Base-by-base conservation (phyloP, 2,797 vertebrate genomes). In the Loris lydekkerianus region DNA sequence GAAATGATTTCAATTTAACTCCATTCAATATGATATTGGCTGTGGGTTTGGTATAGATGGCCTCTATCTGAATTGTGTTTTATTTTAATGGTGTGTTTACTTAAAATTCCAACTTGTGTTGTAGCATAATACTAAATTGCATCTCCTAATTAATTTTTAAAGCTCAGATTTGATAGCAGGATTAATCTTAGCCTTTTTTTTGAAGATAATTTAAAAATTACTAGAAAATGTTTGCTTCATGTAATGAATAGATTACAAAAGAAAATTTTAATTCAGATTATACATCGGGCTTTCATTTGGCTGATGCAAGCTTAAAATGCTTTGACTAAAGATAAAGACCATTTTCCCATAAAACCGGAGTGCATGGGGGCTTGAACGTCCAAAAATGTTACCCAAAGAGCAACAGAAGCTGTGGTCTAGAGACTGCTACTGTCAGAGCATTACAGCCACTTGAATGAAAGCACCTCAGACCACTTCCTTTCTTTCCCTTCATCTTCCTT, bases 191-290 rank as follows among this genome's bases (percentile, higher is more conserved):
- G 34, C 9, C 46, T 95, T 53, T 84, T 84, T 86, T 88, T 86
- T 65, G 80, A 93, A 94, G 63, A 14, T 70, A 86, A 91, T 81
- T 91, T 94, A 49, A 86, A 96, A 93, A 89, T 91, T 65, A 46
- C 17, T 20, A 53, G 40, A 91, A 78, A 93, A 49, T 27, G 11
- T 81, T 93, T 53, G 4, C 83, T 84, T 27, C 80, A 46, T 49
- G 70, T 91, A 85, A 67, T 73, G 18, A 70, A 70, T 37, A 5
- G n/a, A 37, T 90, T 87, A 86, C 13, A 31, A 29, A 63, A 82
- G 25, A 65, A 82, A 31, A 82, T 81, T 84, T 89, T 75, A 86
- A 91, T 81, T 77, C 46, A 72, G 31, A 65, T 80, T 84, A 56
- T 80, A 81, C 3, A 7, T 23, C 56, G 73, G 27, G 6, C 29